phyloP scores from a whole-genome alignment of 1,140 invertebrate species.

The Ceratosolen solmsi region DNA sequence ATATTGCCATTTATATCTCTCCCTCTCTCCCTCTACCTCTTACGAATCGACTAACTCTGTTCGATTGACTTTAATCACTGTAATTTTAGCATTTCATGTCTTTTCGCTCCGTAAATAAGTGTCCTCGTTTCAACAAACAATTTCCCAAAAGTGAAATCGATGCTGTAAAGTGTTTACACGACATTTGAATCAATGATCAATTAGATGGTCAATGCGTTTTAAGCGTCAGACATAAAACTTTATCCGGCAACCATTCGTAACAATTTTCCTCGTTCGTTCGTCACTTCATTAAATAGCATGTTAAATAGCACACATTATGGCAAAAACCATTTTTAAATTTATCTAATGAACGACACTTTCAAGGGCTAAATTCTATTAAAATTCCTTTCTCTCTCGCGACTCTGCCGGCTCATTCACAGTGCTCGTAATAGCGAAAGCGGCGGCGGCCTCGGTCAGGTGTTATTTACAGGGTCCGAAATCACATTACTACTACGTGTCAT shows the following conservation, averaged over 20 bases:
- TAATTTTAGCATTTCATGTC: too few species aligned
- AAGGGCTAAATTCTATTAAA: constrained; percentile 21
- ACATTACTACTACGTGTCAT: constrained; percentile 47
- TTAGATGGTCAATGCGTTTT: neutral
- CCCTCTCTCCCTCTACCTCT: too few species aligned
- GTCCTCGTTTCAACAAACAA: too few species aligned
- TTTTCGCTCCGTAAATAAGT: too few species aligned
- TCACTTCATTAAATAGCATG: neutral
- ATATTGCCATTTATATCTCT: too few species aligned
- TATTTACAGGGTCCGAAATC: constrained; percentile 43
- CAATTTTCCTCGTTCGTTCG: neutral
- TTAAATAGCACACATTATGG: neutral
- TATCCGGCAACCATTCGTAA: neutral
- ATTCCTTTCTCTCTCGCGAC: neutral
- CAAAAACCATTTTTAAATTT: neutral
- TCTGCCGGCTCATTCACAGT: neutral
- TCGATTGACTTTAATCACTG: too few species aligned
- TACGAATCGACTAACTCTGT: too few species aligned
- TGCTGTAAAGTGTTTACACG: too few species aligned
- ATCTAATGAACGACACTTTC: neutral
- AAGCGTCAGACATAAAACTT: neutral
- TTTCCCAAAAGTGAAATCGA: too few species aligned
- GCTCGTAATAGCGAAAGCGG: neutral
- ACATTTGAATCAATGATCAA: neutral
- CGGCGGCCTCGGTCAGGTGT: constrained; percentile 1